Conservation (phyloP, 2,888 invertebrate species). For the Crocallis elinguaria region DNA sequence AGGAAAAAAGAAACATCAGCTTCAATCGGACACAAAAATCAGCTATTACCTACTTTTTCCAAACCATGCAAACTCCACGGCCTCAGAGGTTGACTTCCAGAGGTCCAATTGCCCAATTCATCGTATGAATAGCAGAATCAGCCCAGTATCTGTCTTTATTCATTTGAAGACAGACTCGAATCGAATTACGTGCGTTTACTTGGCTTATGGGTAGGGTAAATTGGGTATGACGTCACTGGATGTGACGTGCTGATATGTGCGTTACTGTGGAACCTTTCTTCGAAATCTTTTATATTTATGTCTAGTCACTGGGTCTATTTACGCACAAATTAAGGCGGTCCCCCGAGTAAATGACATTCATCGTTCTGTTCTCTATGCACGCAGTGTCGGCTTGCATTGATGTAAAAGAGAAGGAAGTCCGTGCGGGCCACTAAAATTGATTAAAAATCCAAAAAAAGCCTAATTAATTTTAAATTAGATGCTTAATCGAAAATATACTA, state of each 20-base stretch:
- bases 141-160: constrained; percentile 48
- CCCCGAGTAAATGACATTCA: too few species aligned
- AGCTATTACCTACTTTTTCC: constrained; percentile 18
- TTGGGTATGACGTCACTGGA: constrained; percentile 15
- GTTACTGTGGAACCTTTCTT: constrained; percentile 1
- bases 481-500: too few species aligned
- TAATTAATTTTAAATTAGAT: too few species aligned
- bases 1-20: constrained; percentile 1
- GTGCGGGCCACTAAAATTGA: too few species aligned
- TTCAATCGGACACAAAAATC: constrained; percentile 13
- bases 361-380: too few species aligned
- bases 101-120: constrained; percentile 63
- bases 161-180: constrained; percentile 47
- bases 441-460: too few species aligned
- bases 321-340: too few species aligned
- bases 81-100: constrained; percentile 43
- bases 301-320: too few species aligned
- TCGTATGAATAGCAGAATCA: constrained; percentile 59
- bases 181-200: constrained; percentile 45
- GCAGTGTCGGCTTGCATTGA: too few species aligned
- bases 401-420: too few species aligned
- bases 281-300: neutral
- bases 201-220: constrained; percentile 17
- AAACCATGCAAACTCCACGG: constrained; percentile 42
- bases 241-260: constrained; percentile 8